Base-by-base conservation (phyloP, 2,797 vertebrate genomes). In the Clamator glandarius region DNA sequence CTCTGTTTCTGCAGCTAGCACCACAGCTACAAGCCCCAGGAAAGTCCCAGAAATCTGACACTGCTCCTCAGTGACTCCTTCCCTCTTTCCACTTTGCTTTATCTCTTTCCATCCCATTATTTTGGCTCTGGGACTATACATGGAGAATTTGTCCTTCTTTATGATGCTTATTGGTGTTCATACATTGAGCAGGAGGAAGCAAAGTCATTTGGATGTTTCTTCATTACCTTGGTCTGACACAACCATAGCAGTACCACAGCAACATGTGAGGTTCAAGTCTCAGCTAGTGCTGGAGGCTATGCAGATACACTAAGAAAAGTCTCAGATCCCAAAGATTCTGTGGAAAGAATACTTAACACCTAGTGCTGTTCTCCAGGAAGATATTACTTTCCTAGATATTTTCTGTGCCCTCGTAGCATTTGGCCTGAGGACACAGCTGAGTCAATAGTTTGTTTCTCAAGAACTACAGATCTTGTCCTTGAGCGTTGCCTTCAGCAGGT, bases 241-340 rank as follows among this genome's bases (percentile, higher is more conserved):
- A 83, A 39, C 80, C 26, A 1, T 3, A n/a, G 50, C 1, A 2
- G 51, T 9, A 24, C 12, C 26, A 12, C 16, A 11, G 54, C 13
- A 75, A 41, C 55, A 16, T 0, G 1, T 4, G 51, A 62, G 66
- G 25, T 1, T 29, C 55, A 6, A 4, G 15, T 6, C 35, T 51
- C 63, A 58, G 23, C 13, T 31, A 5, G 24, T 11, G 70, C 75
- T 51, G 61, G 19, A 36, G 57, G 35, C 64, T 80, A n/a, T 26
- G 39, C 28, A 80, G 57, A 8, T 21, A n/a, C 26, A 12, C 36
- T 23, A 15, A 51, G 15, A 46, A 36, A 28, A 20, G 4, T 39
- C 20, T 67, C 61, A 44, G 41, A 55, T 51, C 39, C 36, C 29
- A 44, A 0, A 62, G 7, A 54, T 7, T 55, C 67, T 3, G 11